Base-by-base conservation (phyloP, 2,888 invertebrate species). In the Leucozona laternaria region DNA sequence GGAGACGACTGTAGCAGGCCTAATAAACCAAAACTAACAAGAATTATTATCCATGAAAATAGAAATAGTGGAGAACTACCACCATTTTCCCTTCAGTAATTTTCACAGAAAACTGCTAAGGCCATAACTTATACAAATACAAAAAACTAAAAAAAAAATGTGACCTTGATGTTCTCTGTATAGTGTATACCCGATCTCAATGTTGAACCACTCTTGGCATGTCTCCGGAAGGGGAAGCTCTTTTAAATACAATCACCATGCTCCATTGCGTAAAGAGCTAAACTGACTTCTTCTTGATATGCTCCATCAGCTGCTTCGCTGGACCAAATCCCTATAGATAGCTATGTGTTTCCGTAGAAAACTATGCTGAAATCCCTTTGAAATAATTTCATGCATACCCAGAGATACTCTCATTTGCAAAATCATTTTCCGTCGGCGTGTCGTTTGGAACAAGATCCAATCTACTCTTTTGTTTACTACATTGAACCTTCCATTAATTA, bases 401-500 rank as follows among this genome's bases (percentile, higher is more conserved):
- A 28, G 25, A 64, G 37, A 15, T 37, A 34, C 22, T 66, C 20
- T 48, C 22, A 50, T 50, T 50, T 31, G 50, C 11, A 34, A 34
- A 31, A 48, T 43, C 28, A 17, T 62, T 25, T 10, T 28, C 28
- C 28, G 5, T 34, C 28, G 48, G 2, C 17, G 17, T 20, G 13
- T 50, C 53, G 53, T 53, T 53, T 53, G n/a, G 13, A 53, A 43
- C 20, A 66, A 45, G 66, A 73, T 60, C 70, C 57, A 79, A 83
- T 79, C 70, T 83, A 62, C 13, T 57, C 62, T 62, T 62, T 70
- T 62, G 37, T 64, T 75, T 57, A 71, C 62, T 34, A 72, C 57
- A 79, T 64, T 71, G 62, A 79, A 83, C 79, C 79, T 64, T 75
- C 70, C 83, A 75, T 84, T 79, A 84, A 84, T 84, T 84, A 79